Evolutionary conservation across 2,797 vertebrate species (phyloP), one percentile per base, ranked within the genome.

Genomic region (Amblyraja radiata): DNA sequence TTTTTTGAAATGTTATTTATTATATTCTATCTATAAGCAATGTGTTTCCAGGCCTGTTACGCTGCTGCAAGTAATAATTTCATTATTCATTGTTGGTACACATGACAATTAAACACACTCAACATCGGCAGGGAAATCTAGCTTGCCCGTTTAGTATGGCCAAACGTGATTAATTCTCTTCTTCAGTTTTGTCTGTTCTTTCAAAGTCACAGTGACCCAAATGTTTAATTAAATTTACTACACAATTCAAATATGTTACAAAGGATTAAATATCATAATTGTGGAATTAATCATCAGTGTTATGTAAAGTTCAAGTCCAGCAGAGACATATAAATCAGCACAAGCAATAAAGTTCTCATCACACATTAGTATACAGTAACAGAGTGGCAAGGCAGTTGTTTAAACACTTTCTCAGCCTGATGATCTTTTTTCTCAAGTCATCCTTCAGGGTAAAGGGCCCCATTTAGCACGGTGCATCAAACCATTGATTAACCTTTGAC

Each of bases 201-300:
- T 88, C n/a, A 88, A 2, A 68, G 32, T 88, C 84, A 68, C n/a
- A 36, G n/a, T 63, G n/a, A 36, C 61, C 63, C 32, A n/a, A 68
- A 63, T 68, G n/a, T 21, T 65, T 65, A 86, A 86, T 88, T 88
- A 88, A 21, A 88, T 68, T 88, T 88, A 63, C 13, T 84, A 63
- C 13, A 25, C 6, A 28, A 84, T 84, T 86, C 28, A 86, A 65
- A n/a, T 86, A 8, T 65, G 28, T 65, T 32, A 88, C 63, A 36
- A 21, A 68, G 14, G 36, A 88, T 36, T 68, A 78, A 78, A 36
- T 5, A 18, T 36, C n/a, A 36, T 74, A 74, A 78, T 78, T 78
- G 65, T 86, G 58, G 58, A 86, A 63, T n/a, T 54, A 83, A 83
- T 54, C 54, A 25, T 84, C 28, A 58, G 23, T 10, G 58, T 58